A percentile compares a stretch with the other conserved stretches of the same genome.
Evolutionary conservation across 2,888 invertebrate genomes (phyloP).

Genomic region (Omphaloscelis lunosa): DNA sequence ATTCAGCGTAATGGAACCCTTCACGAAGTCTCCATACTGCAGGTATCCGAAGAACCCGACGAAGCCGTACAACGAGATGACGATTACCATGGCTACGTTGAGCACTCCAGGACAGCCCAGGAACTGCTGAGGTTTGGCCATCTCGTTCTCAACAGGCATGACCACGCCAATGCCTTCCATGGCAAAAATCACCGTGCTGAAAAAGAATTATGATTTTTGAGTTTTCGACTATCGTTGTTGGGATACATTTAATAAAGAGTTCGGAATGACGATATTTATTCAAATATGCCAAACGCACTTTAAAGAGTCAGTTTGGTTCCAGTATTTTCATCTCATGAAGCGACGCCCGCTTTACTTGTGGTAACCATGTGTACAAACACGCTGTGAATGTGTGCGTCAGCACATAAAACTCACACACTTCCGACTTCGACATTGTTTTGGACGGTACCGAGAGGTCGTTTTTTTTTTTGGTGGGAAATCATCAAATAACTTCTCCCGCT

Average conservation of each 20-base stretch:
- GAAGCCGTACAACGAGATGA: slow-evolving; percentile 94
- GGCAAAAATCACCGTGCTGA: slow-evolving; percentile 97
- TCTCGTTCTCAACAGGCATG: slow-evolving; percentile 98
- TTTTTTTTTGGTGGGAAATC: no score
- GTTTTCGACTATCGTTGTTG: not conserved
- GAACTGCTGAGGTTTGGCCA: slow-evolving; percentile 95
- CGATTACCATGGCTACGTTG: slow-evolving; percentile 95
- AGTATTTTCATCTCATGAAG: no score
- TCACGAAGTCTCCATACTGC: slow-evolving; percentile 93
- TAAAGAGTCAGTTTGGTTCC: not conserved
- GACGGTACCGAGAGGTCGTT: no score
- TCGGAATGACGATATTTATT: not conserved
- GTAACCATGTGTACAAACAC: no score
- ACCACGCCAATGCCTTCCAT: slow-evolving; percentile 99
- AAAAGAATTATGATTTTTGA: slow-evolving; percentile 28
- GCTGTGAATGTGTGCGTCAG: no score
- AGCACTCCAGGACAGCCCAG: slow-evolving; percentile 96
- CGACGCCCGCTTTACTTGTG: no score
- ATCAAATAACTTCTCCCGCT: no score
- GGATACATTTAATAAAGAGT: not conserved
- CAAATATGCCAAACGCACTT: not conserved
- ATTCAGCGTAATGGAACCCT: slow-evolving; percentile 96
- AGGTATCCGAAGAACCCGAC: slow-evolving; percentile 98
- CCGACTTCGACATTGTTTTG: no score
- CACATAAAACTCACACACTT: no score